These are phyloP conservation scores for Puntigrus tetrazona DNA, from an alignment of 2,113 vertebrate species.

Conservation along the genomic window DNA sequence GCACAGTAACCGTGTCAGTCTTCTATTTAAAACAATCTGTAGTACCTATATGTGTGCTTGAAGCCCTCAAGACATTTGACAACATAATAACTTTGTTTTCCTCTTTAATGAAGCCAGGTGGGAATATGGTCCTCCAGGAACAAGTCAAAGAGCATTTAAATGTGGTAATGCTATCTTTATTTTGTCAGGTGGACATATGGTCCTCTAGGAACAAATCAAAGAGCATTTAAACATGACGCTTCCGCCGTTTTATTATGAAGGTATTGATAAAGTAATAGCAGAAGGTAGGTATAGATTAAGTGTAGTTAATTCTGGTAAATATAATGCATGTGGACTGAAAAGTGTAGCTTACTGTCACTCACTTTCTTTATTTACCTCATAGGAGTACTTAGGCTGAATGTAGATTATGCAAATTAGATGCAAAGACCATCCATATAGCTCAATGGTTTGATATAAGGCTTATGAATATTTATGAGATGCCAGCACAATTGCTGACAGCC, in stretches of 20 bases:
- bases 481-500: constrained; percentile 8
- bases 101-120: neutral
- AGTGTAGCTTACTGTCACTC: neutral
- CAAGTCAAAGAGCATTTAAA: neutral
- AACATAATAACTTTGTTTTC: neutral
- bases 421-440: constrained; percentile 37
- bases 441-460: constrained; percentile 15
- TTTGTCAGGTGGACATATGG: neutral
- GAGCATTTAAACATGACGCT: neutral
- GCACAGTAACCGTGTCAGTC: neutral
- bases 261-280: neutral
- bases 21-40: neutral
- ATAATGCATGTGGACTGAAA: neutral
- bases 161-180: neutral
- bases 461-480: constrained; percentile 44
- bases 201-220: neutral
- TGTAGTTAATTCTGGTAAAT: neutral
- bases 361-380: constrained; percentile 12
- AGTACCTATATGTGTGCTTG: neutral
- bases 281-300: neutral
- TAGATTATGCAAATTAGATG: constrained; percentile 45
- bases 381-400: constrained; percentile 4
- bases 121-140: neutral
- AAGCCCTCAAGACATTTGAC: neutral
- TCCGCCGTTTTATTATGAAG: no score